Conservation (phyloP, 2,888 invertebrate genomes). For the Dicroscelio sp. region DNA sequence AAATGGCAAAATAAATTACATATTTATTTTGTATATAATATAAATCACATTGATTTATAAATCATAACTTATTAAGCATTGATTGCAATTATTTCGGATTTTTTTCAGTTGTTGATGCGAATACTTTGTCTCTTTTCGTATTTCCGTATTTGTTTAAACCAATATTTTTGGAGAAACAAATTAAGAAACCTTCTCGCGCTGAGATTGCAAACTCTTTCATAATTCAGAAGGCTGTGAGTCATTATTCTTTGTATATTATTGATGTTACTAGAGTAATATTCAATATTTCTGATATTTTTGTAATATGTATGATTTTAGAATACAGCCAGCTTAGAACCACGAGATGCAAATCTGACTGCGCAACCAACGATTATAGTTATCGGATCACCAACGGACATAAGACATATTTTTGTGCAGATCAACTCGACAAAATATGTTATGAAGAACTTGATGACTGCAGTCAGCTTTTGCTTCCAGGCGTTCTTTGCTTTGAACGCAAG, state of each 20-base stretch:
- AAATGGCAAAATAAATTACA: too few species aligned
- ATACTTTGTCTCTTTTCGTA: slow-evolving; percentile 16
- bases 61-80: too few species aligned
- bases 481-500: slow-evolving; percentile 44
- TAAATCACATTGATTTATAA: too few species aligned
- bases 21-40: too few species aligned
- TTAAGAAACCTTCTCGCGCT: slow-evolving; percentile 34
- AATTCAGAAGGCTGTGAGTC: slow-evolving; percentile 17
- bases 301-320: background rate
- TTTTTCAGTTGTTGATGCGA: slow-evolving; percentile 2
- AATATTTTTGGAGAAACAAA: background rate
- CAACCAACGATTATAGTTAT: slow-evolving; percentile 42
- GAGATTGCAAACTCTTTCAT: slow-evolving; percentile 32
- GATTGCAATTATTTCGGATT: too few species aligned
- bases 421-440: slow-evolving; percentile 16
- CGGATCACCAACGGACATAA: background rate
- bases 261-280: background rate
- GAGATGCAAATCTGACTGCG: background rate
- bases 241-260: background rate
- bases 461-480: slow-evolving; percentile 42
- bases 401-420: background rate
- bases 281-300: background rate
- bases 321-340: slow-evolving; percentile 6
- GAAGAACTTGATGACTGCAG: slow-evolving; percentile 10
- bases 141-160: slow-evolving; percentile 38